phyloP scores from a whole-genome alignment of 2,888 invertebrate genomes.

The Shargacucullia verbasci region DNA sequence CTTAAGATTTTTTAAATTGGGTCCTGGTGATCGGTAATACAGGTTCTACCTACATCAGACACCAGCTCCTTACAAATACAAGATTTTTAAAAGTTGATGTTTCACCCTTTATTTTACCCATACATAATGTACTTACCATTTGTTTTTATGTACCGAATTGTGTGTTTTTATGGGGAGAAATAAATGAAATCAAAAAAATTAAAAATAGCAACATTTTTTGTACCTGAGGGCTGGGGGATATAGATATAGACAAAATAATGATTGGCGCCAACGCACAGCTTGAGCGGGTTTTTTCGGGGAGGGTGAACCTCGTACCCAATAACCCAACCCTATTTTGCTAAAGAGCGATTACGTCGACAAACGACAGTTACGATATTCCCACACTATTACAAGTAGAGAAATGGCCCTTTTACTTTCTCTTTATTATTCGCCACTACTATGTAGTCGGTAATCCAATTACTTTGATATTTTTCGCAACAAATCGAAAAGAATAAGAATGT shows the following conservation, averaged over 20 bases:
- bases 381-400: constrained; percentile 42
- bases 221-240: not conserved
- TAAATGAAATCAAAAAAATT: too few species aligned
- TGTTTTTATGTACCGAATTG: too few species aligned
- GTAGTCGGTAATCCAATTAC: constrained; percentile 2
- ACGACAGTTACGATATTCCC: constrained; percentile 44
- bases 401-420: constrained; percentile 53
- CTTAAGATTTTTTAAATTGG: too few species aligned
- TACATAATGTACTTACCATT: too few species aligned
- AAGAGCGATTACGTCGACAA: constrained; percentile 46
- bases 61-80: too few species aligned
- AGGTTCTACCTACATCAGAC: too few species aligned
- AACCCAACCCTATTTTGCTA: constrained; percentile 31
- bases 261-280: constrained; percentile 20
- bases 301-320: constrained; percentile 28
- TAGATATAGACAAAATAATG: constrained; percentile 16
- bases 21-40: too few species aligned
- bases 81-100: too few species aligned
- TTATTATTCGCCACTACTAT: constrained; percentile 35
- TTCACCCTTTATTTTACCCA: too few species aligned
- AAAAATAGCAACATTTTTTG: too few species aligned
- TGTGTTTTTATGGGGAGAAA: too few species aligned
- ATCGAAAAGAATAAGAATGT: not conserved
- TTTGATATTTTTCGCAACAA: constrained; percentile 8
- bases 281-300: constrained; percentile 15